A percentile compares a stretch with the other conserved stretches of the same genome.
Conservation (phyloP, 2,888 invertebrate genomes). For the Hyppa rectilinea region DNA sequence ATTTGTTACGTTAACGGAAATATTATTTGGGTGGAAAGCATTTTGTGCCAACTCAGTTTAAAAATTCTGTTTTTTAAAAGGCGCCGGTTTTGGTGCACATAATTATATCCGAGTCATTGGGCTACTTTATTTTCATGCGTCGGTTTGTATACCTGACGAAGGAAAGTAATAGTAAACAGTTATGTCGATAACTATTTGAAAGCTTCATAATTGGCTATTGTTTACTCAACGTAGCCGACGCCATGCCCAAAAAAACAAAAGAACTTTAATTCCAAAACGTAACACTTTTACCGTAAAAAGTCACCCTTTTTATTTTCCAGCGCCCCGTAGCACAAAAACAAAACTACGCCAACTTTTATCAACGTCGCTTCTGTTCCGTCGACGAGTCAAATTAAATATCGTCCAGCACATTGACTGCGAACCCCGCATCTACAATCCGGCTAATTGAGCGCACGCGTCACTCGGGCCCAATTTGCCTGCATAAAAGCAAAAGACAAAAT, state of each 20-base stretch:
- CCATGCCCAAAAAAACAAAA: not conserved
- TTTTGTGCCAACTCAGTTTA: not conserved
- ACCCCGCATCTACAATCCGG: slow-evolving; percentile 53
- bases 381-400: slow-evolving; percentile 57
- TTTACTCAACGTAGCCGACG: not conserved
- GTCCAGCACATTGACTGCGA: slow-evolving; percentile 52
- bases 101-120: not conserved
- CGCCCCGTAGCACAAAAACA: slow-evolving; percentile 23
- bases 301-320: slow-evolving; percentile 13
- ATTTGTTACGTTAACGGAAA: slow-evolving; percentile 9
- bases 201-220: slow-evolving; percentile 6
- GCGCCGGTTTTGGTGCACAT: not conserved
- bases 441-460: slow-evolving; percentile 76
- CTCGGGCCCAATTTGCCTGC: slow-evolving; percentile 78
- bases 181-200: not conserved
- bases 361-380: slow-evolving; percentile 34
- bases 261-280: slow-evolving; percentile 20
- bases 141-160: not conserved
- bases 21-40: slow-evolving; percentile 1
- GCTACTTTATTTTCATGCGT: not conserved
- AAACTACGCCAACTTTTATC: slow-evolving; percentile 42
- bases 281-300: slow-evolving; percentile 28
- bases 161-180: not conserved
- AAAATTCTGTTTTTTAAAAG: not conserved
- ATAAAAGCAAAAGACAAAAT: slow-evolving; percentile 83